Evolutionary conservation across 2,113 vertebrate genomes (phyloP).

Genomic region (Entomyzon cyanotis): DNA sequence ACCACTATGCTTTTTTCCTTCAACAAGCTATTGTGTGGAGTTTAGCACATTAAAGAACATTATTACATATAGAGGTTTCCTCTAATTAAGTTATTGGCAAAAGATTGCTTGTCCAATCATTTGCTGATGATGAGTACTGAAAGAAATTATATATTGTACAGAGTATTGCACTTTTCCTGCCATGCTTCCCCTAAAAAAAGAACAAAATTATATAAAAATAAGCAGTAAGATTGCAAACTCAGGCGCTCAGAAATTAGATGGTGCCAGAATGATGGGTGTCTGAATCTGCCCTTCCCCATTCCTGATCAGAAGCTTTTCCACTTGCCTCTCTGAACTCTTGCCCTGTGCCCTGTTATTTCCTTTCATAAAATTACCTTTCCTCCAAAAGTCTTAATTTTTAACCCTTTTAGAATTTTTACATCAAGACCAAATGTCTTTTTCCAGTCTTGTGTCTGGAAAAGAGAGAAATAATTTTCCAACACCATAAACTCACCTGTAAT

Average conservation of each 20-base stretch:
- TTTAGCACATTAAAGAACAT: conserved; percentile 15
- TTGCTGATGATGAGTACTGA: conserved; percentile 1
- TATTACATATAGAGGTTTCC: conserved; percentile 35
- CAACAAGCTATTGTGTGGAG: background rate
- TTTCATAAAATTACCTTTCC: background rate
- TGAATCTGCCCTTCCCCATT: background rate
- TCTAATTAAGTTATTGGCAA: conserved; percentile 33
- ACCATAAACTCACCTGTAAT: background rate
- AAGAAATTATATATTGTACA: background rate
- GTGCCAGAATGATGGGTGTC: background rate
- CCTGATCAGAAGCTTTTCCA: background rate
- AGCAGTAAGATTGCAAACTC: background rate
- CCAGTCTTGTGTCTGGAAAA: background rate
- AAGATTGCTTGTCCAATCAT: conserved; percentile 24
- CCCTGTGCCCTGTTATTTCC: background rate
- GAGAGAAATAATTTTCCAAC: background rate
- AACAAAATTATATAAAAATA: conserved; percentile 3
- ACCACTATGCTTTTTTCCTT: conserved; percentile 10
- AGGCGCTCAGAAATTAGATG: background rate
- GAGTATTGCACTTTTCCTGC: background rate
- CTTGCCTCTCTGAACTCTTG: background rate
- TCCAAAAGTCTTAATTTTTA: background rate
- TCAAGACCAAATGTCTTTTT: background rate
- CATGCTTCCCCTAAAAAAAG: background rate
- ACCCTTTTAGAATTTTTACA: background rate